phyloP scores from a whole-genome alignment of 2,113 vertebrate species.

The Pristiophorus japonicus region DNA sequence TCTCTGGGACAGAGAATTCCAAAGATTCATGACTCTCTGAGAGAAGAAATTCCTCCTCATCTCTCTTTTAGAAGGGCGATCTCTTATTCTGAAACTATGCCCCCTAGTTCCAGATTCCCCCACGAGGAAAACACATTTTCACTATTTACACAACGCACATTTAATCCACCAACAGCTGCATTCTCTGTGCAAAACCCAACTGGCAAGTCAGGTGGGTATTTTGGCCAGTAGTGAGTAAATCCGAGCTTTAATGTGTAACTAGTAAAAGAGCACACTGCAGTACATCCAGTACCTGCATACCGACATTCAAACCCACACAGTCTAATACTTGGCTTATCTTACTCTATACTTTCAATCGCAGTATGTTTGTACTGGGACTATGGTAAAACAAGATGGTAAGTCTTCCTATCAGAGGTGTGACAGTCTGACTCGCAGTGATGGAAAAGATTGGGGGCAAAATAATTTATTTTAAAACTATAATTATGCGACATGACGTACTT shows the following conservation, averaged over 20 bases:
- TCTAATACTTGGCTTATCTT: background rate
- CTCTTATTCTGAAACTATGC: too few relatives aligned
- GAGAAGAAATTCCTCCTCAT: too few relatives aligned
- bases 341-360: background rate
- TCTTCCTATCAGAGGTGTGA: background rate
- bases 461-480: background rate
- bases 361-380: too few relatives aligned
- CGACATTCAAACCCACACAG: background rate
- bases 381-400: background rate
- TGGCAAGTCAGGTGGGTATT: background rate
- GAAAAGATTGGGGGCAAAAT: background rate
- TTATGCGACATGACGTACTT: background rate
- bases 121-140: background rate
- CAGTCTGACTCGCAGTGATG: background rate
- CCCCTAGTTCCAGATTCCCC: too few relatives aligned
- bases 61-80: too few relatives aligned
- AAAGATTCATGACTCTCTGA: too few relatives aligned
- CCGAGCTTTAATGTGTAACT: background rate
- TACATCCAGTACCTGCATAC: background rate
- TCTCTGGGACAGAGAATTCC: too few relatives aligned
- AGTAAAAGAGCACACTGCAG: background rate
- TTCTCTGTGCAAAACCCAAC: background rate
- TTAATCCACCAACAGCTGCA: conserved; percentile 12
- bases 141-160: background rate
- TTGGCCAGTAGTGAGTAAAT: background rate